These are phyloP conservation scores for Mythimna vitellina DNA, from an alignment of 2,888 invertebrate genomes.

Conservation along the genomic window DNA sequence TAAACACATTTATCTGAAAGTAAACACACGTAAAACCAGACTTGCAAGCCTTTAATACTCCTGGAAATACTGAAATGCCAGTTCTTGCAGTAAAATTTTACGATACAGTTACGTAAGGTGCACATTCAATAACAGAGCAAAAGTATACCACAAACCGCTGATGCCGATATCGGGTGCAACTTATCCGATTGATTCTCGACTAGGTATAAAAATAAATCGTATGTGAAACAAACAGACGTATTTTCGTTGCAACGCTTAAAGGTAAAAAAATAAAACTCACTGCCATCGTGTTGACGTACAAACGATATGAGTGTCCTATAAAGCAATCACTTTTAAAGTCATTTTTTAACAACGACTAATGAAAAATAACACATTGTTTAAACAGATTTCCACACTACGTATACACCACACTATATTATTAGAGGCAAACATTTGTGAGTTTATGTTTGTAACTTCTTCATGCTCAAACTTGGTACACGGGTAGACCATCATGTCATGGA, in stretches of 20 bases:
- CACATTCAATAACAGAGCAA: background rate
- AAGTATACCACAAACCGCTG: constrained; percentile 1
- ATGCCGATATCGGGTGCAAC: background rate
- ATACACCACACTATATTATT: background rate
- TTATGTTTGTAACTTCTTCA: too few relatives aligned
- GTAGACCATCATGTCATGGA: too few relatives aligned
- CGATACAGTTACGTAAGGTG: constrained; percentile 6
- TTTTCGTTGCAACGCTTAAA: background rate
- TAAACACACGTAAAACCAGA: constrained; percentile 40
- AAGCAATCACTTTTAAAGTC: too few relatives aligned
- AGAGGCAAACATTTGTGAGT: too few relatives aligned
- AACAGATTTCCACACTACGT: background rate
- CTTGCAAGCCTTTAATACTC: constrained; percentile 2
- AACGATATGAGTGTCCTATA: background rate
- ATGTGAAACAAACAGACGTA: background rate
- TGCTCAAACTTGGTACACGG: too few relatives aligned
- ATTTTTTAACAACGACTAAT: too few relatives aligned
- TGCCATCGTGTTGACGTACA: background rate
- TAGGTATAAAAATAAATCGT: constrained; percentile 1
- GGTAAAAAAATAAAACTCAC: background rate
- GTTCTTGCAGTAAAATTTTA: constrained; percentile 26
- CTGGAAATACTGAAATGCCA: constrained; percentile 24
- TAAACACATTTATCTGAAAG: constrained; percentile 25
- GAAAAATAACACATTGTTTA: background rate
- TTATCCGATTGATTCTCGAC: background rate